phyloP scores from a whole-genome alignment of 2,888 invertebrate genomes.

The Hedya salicella region DNA sequence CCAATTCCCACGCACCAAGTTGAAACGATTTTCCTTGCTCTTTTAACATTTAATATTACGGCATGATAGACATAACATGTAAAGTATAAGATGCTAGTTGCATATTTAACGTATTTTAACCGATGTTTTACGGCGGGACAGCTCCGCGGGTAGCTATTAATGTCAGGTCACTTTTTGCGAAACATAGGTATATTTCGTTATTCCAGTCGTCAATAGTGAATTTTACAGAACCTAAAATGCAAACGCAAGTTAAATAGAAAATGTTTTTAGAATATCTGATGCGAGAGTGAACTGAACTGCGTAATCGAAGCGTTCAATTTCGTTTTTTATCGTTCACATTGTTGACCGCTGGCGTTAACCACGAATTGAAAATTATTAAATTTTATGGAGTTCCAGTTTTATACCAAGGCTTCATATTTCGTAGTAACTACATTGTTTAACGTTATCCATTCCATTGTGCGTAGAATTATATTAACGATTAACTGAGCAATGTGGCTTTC shows the following conservation, averaged over 20 bases:
- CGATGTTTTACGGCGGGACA: background rate
- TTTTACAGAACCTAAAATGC: background rate
- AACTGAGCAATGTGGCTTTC: no score
- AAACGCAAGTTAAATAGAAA: background rate
- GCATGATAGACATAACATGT: constrained; percentile 43
- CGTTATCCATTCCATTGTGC: no score
- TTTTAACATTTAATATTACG: constrained; percentile 48
- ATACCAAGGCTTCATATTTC: background rate
- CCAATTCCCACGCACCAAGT: constrained; percentile 35
- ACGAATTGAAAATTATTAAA: background rate
- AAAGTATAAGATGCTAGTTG: constrained; percentile 42
- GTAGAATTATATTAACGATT: no score
- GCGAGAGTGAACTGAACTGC: background rate
- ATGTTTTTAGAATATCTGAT: background rate
- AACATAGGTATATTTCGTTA: background rate
- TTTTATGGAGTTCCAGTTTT: background rate
- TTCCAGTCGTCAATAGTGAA: background rate
- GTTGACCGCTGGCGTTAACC: background rate
- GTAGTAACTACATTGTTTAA: background rate
- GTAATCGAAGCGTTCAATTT: background rate
- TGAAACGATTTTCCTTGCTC: constrained; percentile 46
- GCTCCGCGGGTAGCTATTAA: background rate
- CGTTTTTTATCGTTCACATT: no score
- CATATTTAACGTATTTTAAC: constrained; percentile 43
- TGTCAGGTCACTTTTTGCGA: no score